Evolutionary conservation across 2,888 invertebrate genomes (phyloP).

Genomic region (Synanthedon andrenaeformis): DNA sequence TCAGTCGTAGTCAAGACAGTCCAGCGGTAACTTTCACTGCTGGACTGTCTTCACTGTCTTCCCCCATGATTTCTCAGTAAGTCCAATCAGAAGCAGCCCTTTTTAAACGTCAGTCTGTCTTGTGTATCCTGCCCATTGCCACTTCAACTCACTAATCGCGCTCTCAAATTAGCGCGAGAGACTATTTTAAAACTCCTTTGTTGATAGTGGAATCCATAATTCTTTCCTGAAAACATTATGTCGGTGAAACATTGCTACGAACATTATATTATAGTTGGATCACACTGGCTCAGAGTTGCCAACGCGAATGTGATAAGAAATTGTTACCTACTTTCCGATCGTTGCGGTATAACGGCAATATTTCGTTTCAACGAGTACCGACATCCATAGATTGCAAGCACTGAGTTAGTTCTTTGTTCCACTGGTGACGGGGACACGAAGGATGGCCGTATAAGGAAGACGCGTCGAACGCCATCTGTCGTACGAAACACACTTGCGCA

Average conservation of each 20-base stretch:
- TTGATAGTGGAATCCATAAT: neutral
- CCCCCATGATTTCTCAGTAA: too few relatives aligned
- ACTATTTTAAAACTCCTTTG: neutral
- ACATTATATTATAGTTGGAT: constrained; percentile 3
- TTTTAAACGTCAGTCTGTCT: too few relatives aligned
- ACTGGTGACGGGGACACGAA: neutral
- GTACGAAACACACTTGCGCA: constrained; percentile 53
- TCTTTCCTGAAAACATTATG: neutral
- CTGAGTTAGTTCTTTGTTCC: neutral
- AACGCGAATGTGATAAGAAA: constrained; percentile 10
- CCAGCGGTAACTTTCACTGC: too few relatives aligned
- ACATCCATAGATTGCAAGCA: too few relatives aligned
- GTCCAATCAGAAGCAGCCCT: too few relatives aligned
- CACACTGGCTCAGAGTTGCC: constrained; percentile 9
- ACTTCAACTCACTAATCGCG: too few relatives aligned
- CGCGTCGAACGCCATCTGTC: constrained; percentile 58
- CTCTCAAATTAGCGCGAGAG: neutral
- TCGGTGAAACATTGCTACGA: neutral
- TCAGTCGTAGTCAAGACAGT: too few relatives aligned
- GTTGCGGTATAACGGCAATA: constrained; percentile 1
- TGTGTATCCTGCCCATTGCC: too few relatives aligned
- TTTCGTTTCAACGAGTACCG: too few relatives aligned
- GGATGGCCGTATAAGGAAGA: constrained; percentile 52
- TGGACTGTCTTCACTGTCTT: too few relatives aligned
- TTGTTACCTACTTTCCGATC: constrained; percentile 10